Evolutionary conservation across 2,113 vertebrate species (phyloP).

Genomic region (Petrocephalus zakoni): DNA sequence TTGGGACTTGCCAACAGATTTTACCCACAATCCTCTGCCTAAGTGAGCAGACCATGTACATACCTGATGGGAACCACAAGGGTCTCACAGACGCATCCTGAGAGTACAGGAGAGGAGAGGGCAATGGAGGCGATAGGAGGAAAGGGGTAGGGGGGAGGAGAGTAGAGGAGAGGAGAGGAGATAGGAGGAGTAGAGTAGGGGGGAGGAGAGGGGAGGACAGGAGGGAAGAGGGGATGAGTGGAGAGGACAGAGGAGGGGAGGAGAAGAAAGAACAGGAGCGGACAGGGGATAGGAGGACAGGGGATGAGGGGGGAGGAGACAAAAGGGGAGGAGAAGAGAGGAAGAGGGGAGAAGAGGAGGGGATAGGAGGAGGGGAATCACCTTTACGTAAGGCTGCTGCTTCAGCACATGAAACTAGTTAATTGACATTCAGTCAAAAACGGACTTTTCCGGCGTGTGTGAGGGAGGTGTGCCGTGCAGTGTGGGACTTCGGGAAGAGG

Average conservation of each 20-base stretch:
- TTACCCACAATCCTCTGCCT: not conserved
- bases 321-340: not conserved
- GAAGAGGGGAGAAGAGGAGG: not conserved
- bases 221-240: no score
- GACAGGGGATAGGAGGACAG: not conserved
- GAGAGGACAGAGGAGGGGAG: not conserved
- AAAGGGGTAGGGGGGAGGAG: not conserved
- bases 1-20: not conserved
- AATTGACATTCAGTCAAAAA: not conserved
- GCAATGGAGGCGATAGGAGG: no score
- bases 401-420: not conserved
- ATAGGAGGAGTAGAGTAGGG: not conserved
- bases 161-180: not conserved
- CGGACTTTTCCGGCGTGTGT: not conserved
- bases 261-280: not conserved
- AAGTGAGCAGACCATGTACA: not conserved
- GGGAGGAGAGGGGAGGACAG: no score
- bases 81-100: not conserved
- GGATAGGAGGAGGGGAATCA: not conserved
- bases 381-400: slow-evolving; percentile 13
- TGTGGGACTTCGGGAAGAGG: not conserved
- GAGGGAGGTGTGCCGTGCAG: no score
- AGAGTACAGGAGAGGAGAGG: not conserved
- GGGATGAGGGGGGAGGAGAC: not conserved
- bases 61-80: not conserved